Percentiles rank a stretch among this genome's conserved stretches.
These are phyloP conservation scores for Agrochola litura DNA, from an alignment of 2,888 invertebrate genomes.

Conservation along the genomic window DNA sequence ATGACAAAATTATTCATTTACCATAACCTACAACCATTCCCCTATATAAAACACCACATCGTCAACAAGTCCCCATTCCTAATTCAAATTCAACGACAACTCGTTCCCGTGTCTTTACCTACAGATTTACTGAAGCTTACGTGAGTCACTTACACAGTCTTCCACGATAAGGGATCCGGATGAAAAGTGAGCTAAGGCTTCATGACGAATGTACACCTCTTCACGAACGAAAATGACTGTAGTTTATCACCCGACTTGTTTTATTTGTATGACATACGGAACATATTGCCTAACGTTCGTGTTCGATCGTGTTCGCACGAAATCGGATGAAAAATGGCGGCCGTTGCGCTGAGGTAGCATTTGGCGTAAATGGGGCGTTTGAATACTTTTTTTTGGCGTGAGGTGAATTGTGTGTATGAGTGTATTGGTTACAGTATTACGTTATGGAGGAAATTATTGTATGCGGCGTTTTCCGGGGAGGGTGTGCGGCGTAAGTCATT, in stretches of 20 bases:
- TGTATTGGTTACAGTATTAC: slow-evolving; percentile 58
- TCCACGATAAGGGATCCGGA: slow-evolving; percentile 68
- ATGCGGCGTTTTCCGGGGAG: slow-evolving; percentile 19
- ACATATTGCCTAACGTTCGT: slow-evolving; percentile 69
- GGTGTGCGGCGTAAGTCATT: slow-evolving; percentile 5
- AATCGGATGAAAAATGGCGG: slow-evolving; percentile 68
- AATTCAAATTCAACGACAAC: slow-evolving; percentile 48
- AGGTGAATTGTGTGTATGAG: slow-evolving; percentile 63
- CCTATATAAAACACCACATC: not conserved
- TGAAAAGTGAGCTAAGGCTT: slow-evolving; percentile 78
- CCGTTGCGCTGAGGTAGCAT: slow-evolving; percentile 67
- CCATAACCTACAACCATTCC: slow-evolving; percentile 1
- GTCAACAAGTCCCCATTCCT: slow-evolving; percentile 18
- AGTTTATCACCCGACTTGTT: slow-evolving; percentile 78
- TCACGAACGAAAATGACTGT: slow-evolving; percentile 76
- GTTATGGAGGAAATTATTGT: slow-evolving; percentile 50
- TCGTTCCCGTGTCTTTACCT: slow-evolving; percentile 52
- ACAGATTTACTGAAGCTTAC: slow-evolving; percentile 63
- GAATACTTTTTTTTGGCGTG: slow-evolving; percentile 63
- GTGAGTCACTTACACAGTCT: slow-evolving; percentile 63
- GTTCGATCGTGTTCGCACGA: slow-evolving; percentile 65
- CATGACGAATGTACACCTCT: slow-evolving; percentile 78
- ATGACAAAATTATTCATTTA: slow-evolving; percentile 11
- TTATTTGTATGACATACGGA: slow-evolving; percentile 75
- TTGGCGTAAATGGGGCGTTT: slow-evolving; percentile 69